Evolutionary conservation across 1,140 invertebrate species (phyloP), one percentile per base, ranked within the genome.

Genomic region (Aradophagus sp.): DNA sequence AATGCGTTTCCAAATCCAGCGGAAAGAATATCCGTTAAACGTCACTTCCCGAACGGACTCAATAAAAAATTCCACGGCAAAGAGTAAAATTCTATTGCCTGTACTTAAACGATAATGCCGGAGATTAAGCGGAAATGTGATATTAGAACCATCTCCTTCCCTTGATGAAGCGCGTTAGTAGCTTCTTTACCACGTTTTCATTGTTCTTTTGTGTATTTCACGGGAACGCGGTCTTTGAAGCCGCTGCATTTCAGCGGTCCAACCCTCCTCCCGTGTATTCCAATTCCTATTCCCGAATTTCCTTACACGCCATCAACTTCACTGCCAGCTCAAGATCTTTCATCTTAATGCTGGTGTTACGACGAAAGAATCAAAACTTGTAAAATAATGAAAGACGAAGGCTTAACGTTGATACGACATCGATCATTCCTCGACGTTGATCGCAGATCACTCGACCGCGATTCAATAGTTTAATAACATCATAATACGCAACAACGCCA

Each of bases 61-160:
- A 56, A 66, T 66, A 67, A 67, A 14, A 41, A 67, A 44, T 39
- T 15, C 19, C 17, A 16, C 14, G 13, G 29, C 31, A 56, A 39
- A 32, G 38, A 53, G 42, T 42, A 16, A 69, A 69, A 62, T 56
- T 55, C 42, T 42, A 53, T 47, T 59, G 48, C 34, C 41, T 45
- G 26, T 26, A 50, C 36, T 48, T 44, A 69, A 48, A 38, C 29
- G 52, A 53, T 63, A 50, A 52, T 45, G 34, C 59, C 36, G 52
- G 58, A 52, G 52, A 56, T 56, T 70, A 70, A 70, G 10, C 42
- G 67, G 45, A 70, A 70, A 70, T 58, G 45, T 70, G 35, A 58
- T 63, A 70, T 70, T 63, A 70, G 52, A 70, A 48, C 52, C 27
- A 70, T 45, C 58, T 50, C 23, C 34, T 42, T 63, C 7, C 15